Evolutionary conservation across 1,140 invertebrate species (phyloP).

Genomic region (Drosophila guanche): DNA sequence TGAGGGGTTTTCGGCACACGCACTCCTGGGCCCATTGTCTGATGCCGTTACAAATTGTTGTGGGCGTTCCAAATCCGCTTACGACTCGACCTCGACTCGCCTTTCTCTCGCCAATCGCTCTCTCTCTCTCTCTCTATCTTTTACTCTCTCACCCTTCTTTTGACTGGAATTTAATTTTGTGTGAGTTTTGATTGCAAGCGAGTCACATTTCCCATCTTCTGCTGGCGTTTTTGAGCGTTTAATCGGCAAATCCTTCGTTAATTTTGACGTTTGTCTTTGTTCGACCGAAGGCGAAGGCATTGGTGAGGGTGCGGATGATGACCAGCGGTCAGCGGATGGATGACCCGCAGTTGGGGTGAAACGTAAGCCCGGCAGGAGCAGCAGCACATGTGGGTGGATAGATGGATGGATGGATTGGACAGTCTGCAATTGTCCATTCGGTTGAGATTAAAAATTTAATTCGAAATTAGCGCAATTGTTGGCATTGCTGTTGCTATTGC

Average conservation of each 20-base stretch:
- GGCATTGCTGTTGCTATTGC: constrained; percentile 61
- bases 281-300: neutral
- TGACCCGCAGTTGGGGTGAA: constrained; percentile 59
- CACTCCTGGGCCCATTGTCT: constrained; percentile 29
- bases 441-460: constrained; percentile 79
- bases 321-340: constrained; percentile 56
- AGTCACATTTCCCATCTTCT: constrained; percentile 69
- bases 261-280: constrained; percentile 75
- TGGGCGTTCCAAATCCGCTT: constrained; percentile 83
- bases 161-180: constrained; percentile 50
- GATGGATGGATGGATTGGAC: neutral
- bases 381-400: constrained; percentile 66
- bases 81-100: constrained; percentile 46
- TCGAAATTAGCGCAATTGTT: constrained; percentile 82
- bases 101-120: constrained; percentile 26
- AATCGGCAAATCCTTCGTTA: constrained; percentile 80
- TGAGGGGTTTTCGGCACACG: constrained; percentile 27
- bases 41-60: constrained; percentile 81
- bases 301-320: constrained; percentile 34
- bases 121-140: neutral
- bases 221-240: constrained; percentile 71
- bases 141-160: constrained; percentile 29
- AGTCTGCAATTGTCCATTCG: constrained; percentile 48
- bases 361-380: constrained; percentile 21
- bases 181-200: constrained; percentile 49